Evolutionary conservation across 2,113 vertebrate species (phyloP), one percentile per base, ranked within the genome.

Genomic region (Cichladusa arquata): DNA sequence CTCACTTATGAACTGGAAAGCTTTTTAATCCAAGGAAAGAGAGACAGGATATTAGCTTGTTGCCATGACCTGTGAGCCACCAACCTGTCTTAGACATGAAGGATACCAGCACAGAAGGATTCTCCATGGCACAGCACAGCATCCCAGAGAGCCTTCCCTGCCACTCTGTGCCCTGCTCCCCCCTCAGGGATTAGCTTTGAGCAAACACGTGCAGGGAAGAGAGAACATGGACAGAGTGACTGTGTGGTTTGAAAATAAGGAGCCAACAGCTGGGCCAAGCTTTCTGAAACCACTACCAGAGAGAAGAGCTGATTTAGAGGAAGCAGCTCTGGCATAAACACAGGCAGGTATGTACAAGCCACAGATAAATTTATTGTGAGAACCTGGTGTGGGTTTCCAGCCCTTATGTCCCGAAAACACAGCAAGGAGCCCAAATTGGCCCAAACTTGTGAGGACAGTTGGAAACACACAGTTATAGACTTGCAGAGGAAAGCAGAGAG

Each of bases 201-300:
- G 53, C 47, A 58, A 76, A 93, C 17, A 18, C 0, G 0, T 0
- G 28, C 29, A 33, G 18, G 8, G 25, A 62, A 29, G 44, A 82
- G 44, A 72, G 17, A 79, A n/a, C 47, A 11, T 2, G 34, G 81
- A n/a, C 57, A 73, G 20, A 58, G 19, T 3, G 26, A 45, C 64
- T 13, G 31, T 0, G 2, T 3, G 8, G 34, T 9, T 72, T 29
- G 67, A 25, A 64, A 83, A 45, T 0, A 38, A 72, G 53, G 17
- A 91, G 67, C 61, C n/a, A 47, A 26, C 53, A 72, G 11, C 0
- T 15, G 14, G 53, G 66, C 4, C 56, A 50, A 64, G 9, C 50
- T 58, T 50, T 48, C 25, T 0, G 0, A 65, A 61, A 82, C 48
- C 40, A n/a, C 24, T 1, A 0, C 12, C 0, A 1, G 44, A 61